Evolutionary conservation across 1,140 invertebrate genomes (phyloP).

Genomic region (Diorhabda elongata): DNA sequence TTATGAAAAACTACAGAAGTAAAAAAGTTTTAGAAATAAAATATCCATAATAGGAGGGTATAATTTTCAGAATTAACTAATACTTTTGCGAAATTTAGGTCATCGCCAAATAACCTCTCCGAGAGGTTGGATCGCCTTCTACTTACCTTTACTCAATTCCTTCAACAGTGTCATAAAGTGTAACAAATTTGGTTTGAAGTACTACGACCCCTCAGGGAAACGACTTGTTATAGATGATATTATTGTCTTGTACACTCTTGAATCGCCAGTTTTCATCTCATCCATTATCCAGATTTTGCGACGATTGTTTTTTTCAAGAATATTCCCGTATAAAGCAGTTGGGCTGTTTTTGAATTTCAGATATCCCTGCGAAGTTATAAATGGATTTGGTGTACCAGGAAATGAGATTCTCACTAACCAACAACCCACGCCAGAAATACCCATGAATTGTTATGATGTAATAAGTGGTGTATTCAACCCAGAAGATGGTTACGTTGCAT

Average conservation of each 20-base stretch:
- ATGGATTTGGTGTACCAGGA: constrained; percentile 44
- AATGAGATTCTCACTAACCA: constrained; percentile 40
- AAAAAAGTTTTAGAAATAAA: no score
- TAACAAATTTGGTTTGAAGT: no score
- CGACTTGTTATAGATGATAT: no score
- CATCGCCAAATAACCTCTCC: no score
- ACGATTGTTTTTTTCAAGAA: not conserved
- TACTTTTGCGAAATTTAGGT: no score
- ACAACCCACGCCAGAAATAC: constrained; percentile 37
- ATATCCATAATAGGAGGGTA: no score
- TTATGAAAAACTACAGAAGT: no score
- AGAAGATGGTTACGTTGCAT: constrained; percentile 26
- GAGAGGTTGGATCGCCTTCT: no score
- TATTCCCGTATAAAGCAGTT: not conserved
- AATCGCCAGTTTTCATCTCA: not conserved
- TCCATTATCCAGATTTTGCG: not conserved
- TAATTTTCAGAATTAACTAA: no score
- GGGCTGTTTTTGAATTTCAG: constrained; percentile 2
- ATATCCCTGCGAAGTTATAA: constrained; percentile 30
- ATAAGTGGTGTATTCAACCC: constrained; percentile 48
- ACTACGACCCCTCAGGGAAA: no score
- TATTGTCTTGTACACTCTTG: not conserved
- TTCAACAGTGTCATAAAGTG: no score
- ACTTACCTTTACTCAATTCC: no score
- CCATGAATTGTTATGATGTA: constrained; percentile 46